Conservation (phyloP, 2,797 vertebrate species). For the Phoxinus dragarum region DNA sequence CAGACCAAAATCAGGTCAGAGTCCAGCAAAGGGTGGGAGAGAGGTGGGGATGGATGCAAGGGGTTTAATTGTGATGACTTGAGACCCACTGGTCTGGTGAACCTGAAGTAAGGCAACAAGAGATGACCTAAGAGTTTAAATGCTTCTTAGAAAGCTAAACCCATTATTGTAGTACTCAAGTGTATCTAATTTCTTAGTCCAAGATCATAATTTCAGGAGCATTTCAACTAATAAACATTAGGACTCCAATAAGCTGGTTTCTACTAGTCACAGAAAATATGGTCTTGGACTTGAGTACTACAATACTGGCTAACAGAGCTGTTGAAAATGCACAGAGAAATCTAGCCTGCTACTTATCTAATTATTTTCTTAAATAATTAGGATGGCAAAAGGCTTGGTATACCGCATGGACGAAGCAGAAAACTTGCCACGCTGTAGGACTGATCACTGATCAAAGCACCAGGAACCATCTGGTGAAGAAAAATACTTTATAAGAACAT, state of each 20-base stretch:
- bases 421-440: neutral
- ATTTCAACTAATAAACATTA: too few species aligned
- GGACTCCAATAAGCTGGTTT: neutral
- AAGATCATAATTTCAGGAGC: neutral
- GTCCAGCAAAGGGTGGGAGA: constrained; percentile 32
- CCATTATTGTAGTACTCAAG: neutral
- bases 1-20: constrained; percentile 46
- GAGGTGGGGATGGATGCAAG: neutral
- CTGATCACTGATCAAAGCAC: neutral
- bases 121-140: constrained; percentile 14
- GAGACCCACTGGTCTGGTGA: constrained; percentile 17
- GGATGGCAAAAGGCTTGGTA: neutral
- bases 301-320: neutral
- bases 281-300: neutral
- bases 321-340: neutral
- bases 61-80: constrained; percentile 1
- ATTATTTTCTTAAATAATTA: neutral
- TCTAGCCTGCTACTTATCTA: neutral
- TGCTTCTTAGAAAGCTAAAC: constrained; percentile 11
- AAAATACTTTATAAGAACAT: neutral
- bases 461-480: neutral
- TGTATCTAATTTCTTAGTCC: neutral
- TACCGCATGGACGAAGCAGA: neutral
- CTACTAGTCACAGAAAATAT: neutral
- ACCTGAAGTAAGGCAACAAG: constrained; percentile 24